Base-by-base conservation (phyloP, 2,113 vertebrate genomes). In the Nothocercus julius region DNA sequence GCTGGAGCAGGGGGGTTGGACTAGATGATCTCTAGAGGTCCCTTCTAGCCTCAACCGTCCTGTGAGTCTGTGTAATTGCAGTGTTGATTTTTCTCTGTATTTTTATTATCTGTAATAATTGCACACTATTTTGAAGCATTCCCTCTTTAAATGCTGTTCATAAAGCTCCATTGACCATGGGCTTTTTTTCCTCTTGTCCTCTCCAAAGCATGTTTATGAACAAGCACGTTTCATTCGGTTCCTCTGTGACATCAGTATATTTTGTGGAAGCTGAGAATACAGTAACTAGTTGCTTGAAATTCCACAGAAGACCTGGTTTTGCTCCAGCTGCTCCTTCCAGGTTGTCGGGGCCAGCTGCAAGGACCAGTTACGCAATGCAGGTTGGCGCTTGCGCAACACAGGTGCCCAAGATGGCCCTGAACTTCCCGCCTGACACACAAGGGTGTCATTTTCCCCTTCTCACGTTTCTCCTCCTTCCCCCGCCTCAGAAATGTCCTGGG, bases 301-400 rank as follows among this genome's bases (percentile, higher is more conserved):
- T 24, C 49, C 75, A n/a, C 47, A 95, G 94, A 93, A 89, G 78
- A 91, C 66, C 63, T 89, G 67, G 14, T 36, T 95, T 91, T 85
- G 20, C 59, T 87, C 67, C 79, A 68, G 87, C 84, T 81, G 40
- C 64, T 92, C 87, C 36, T 90, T 42, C 20, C 15, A 89, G 53
- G 16, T 47, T 80, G 67, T 70, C 4, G 42, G 40, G n/a, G 38
- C 13, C 85, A 72, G 42, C 79, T 85, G 45, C 76, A 89, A n/a
- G 44, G 66, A 53, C n/a, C 2, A 2, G 53, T 85, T 74, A 28
- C 2, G 27, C 74, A 95, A 34, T 53, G 19, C 27, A 9, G 17
- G n/a, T 3, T 87, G 84, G 28, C 1, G 0, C 69, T 90, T 27
- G 81, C 0, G 2, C 84, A 93, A 47, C 15, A 28, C 0, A n/a